phyloP scores from a whole-genome alignment of 2,113 vertebrate genomes.

The Ramphastos sulfuratus region DNA sequence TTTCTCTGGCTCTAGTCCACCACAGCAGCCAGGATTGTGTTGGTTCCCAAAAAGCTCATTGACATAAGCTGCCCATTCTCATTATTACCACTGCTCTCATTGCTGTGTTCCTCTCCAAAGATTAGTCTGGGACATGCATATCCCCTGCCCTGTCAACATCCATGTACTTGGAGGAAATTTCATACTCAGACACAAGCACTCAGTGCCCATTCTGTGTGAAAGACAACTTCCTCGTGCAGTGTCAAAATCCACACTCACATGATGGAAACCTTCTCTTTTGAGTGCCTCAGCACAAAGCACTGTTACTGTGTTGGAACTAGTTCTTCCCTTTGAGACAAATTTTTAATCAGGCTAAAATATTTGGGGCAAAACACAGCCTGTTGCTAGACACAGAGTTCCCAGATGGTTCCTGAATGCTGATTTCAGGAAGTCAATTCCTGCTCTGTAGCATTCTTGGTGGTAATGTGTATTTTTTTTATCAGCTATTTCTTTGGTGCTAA shows the following conservation, averaged over 20 bases:
- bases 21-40: background rate
- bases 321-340: background rate
- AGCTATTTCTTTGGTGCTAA: conserved; percentile 34
- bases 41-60: conserved; percentile 38
- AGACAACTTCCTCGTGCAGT: background rate
- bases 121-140: background rate
- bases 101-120: background rate
- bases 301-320: background rate
- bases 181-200: background rate
- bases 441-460: conserved; percentile 8
- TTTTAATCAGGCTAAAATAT: conserved; percentile 1
- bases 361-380: background rate
- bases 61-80: background rate
- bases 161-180: background rate
- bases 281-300: background rate
- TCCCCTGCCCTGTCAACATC: background rate
- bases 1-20: conserved; percentile 14
- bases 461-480: conserved; percentile 46
- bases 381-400: conserved; percentile 2
- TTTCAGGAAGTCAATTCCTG: background rate
- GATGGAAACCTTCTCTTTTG: background rate
- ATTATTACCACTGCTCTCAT: background rate
- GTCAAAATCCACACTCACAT: background rate
- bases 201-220: background rate
- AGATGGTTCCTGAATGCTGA: background rate